Base-by-base conservation (phyloP, 2,113 vertebrate genomes). In the Xenotilapia flavipinnis region DNA sequence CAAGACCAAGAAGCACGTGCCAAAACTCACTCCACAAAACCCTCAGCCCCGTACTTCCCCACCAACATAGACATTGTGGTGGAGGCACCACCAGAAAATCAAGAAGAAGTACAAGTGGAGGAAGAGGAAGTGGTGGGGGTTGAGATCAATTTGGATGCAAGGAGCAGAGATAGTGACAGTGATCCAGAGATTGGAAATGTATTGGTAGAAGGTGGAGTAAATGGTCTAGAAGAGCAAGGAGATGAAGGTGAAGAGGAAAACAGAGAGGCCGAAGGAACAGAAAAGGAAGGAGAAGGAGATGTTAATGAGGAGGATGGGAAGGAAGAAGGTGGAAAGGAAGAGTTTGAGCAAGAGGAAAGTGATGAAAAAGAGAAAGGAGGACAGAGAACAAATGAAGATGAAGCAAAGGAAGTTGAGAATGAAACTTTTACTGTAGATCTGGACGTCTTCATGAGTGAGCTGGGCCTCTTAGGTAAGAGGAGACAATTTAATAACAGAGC, bases 1-100 rank as follows among this genome's bases (percentile, higher is more conserved):
- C 97, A 98, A 86, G 99, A 99, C 60, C 96, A 97, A 0, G 96
- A 97, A 54, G 97, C 97, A 54, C 87, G 85, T 81, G 54, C 54
- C 91, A 94, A 86, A 91, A 80, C 42, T 51, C 87, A 12, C 26
- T 21, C 85, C 51, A 51, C 75, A 21, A 75, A 36, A 82, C 15
- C 5, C 49, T 81, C 90, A 54, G 36, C 47, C 13, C n/a, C 28
- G 2, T 49, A 79, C n/a, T 83, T 87, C 7, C 62, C 86, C 7
- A 2, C 85, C 68, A 88, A 83, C 45, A 92, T 95, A 75, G 90
- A 91, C 75, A 91, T 95, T 56, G 84, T 96, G 49, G 92, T 96
- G 73, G 94, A 95, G 42, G 79, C 79, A 6, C 90, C 93, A 8
- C 36, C 12, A 17, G 91, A 94, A 23, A 86, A 95, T 15, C 21